phyloP scores from a whole-genome alignment of 2,797 vertebrate species.

The Rhabdomys pumilio region DNA sequence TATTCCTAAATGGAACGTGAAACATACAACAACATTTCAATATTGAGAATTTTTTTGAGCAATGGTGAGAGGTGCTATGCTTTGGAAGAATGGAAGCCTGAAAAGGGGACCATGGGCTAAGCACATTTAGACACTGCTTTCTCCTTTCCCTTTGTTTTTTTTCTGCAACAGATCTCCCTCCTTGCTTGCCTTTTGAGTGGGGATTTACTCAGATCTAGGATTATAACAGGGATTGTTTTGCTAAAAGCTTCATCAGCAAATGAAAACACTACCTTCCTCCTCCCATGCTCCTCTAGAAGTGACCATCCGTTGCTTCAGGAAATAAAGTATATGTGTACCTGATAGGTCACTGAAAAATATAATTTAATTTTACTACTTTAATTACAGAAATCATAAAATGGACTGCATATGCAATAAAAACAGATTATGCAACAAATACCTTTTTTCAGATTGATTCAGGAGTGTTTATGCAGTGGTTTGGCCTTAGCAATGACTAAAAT shows the following conservation, averaged over 20 bases:
- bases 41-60: constrained; percentile 50
- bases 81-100: constrained; percentile 24
- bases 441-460: constrained; percentile 82
- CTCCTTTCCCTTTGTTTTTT: constrained; percentile 25
- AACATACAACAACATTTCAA: constrained; percentile 25
- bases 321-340: constrained; percentile 61
- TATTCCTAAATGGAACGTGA: constrained; percentile 63
- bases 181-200: neutral
- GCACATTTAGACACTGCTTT: neutral
- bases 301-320: constrained; percentile 54
- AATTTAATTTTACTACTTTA: constrained; percentile 85
- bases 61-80: constrained; percentile 32
- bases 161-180: constrained; percentile 25
- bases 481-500: constrained; percentile 85
- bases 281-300: neutral
- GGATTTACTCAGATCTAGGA: constrained; percentile 40
- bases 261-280: constrained; percentile 70
- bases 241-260: constrained; percentile 70
- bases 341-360: constrained; percentile 75
- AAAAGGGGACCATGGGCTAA: neutral
- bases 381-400: constrained; percentile 87
- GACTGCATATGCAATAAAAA: constrained; percentile 84
- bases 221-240: constrained; percentile 4
- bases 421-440: constrained; percentile 84
- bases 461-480: constrained; percentile 81